Evolutionary conservation across 2,888 invertebrate genomes (phyloP).

Genomic region (Diplazon laetatorius): DNA sequence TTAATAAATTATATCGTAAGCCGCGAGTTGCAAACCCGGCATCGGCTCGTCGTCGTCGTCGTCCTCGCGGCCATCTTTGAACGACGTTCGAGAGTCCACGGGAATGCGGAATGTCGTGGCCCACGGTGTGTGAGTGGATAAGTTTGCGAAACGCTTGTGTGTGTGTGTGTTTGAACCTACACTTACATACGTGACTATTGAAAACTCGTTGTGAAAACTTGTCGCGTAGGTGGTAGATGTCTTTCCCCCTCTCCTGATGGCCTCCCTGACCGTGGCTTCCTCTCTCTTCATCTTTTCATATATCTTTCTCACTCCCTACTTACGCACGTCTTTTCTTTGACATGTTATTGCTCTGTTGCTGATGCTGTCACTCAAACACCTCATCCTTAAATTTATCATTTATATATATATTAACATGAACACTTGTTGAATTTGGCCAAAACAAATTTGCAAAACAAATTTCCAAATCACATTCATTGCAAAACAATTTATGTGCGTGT

Average conservation of each 20-base stretch:
- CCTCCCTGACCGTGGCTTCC: constrained; percentile 2
- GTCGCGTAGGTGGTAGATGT: constrained; percentile 63
- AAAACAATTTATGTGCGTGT: no score
- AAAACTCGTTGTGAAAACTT: constrained; percentile 65
- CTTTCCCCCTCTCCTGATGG: no score
- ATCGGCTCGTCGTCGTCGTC: constrained; percentile 73
- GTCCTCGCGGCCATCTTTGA: constrained; percentile 73
- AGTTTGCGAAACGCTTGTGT: constrained; percentile 16
- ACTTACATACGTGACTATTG: constrained; percentile 53
- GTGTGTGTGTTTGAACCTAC: constrained; percentile 27
- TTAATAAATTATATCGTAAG: constrained; percentile 82
- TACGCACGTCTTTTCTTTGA: constrained; percentile 36
- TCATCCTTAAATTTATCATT: no score
- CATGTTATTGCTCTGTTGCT: constrained; percentile 30
- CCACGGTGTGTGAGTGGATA: constrained; percentile 38
- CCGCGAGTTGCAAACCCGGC: no score
- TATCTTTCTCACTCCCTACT: background rate
- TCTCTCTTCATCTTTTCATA: constrained; percentile 18
- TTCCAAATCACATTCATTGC: no score
- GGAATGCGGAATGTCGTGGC: constrained; percentile 70
- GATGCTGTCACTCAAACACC: constrained; percentile 21
- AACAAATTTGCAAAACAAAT: constrained; percentile 44
- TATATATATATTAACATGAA: no score
- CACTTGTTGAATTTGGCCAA: no score
- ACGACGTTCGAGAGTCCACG: constrained; percentile 60